Evolutionary conservation across 2,888 invertebrate species (phyloP).

Genomic region (Trachelus stipa): DNA sequence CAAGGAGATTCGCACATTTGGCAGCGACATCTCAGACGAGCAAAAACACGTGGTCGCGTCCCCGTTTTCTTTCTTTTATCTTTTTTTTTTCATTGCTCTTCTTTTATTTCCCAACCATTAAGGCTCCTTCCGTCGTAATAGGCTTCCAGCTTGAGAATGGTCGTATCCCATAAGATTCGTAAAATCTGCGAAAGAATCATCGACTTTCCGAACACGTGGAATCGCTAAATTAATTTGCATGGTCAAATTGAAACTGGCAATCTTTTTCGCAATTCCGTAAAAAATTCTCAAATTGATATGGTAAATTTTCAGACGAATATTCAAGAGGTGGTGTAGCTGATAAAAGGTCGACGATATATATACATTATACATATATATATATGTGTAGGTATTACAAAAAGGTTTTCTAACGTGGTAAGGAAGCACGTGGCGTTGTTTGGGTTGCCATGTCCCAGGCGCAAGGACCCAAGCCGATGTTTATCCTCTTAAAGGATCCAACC

Average conservation of each 20-base stretch:
- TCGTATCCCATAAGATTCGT: conserved; percentile 14
- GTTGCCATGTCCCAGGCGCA: conserved; percentile 20
- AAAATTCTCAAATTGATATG: not conserved
- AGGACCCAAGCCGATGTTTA: conserved; percentile 17
- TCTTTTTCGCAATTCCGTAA: no score
- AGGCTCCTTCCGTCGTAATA: conserved; percentile 22
- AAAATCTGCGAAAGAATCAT: not conserved
- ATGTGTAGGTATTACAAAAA: not conserved
- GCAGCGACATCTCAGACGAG: conserved; percentile 51
- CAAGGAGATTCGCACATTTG: conserved; percentile 47
- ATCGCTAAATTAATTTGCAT: not conserved
- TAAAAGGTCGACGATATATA: no score
- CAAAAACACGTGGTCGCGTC: conserved; percentile 43
- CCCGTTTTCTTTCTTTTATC: conserved; percentile 14
- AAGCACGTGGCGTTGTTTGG: conserved; percentile 25
- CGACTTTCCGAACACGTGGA: not conserved
- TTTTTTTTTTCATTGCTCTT: conserved; percentile 15
- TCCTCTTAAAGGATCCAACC: conserved; percentile 12
- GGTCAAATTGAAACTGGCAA: no score
- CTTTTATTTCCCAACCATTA: conserved; percentile 33
- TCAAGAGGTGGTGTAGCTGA: no score
- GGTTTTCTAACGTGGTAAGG: not conserved
- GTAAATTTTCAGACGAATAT: not conserved
- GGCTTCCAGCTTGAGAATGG: conserved; percentile 43
- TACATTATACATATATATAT: no score